These are phyloP conservation scores for Trachelipus rathkii DNA, from an alignment of 1,140 invertebrate genomes.

Conservation along the genomic window DNA sequence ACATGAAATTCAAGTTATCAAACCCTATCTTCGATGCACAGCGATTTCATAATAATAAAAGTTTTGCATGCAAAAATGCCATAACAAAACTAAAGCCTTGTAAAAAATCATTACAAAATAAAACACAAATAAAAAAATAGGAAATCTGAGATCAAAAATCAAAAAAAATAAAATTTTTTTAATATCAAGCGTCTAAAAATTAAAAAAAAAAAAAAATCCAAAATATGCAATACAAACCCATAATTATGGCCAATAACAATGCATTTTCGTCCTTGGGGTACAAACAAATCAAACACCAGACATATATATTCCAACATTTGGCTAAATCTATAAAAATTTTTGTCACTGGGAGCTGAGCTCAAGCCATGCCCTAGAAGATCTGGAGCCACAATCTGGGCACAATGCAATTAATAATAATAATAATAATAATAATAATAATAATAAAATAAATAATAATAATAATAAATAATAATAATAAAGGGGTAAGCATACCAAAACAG, in stretches of 20 bases:
- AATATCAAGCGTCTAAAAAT: background rate
- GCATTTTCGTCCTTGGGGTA: conserved; percentile 51
- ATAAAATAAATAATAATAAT: no score
- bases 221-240: conserved; percentile 53
- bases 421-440: no score
- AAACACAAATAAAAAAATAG: background rate
- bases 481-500: no score
- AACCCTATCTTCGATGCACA: no score
- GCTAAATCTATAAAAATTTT: conserved; percentile 61
- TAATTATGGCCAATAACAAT: conserved; percentile 62
- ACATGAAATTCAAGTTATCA: no score
- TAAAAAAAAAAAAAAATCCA: background rate
- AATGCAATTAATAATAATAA: no score
- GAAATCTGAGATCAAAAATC: background rate
- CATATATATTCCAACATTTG: conserved; percentile 61
- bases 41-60: no score
- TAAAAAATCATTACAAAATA: no score
- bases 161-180: no score
- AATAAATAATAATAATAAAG: no score
- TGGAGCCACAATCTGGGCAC: conserved; percentile 60
- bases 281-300: conserved; percentile 60
- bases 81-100: no score
- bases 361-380: conserved; percentile 70
- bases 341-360: conserved; percentile 60
- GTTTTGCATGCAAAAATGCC: no score